phyloP scores from a whole-genome alignment of 2,113 vertebrate genomes.

The Etia nguti region DNA sequence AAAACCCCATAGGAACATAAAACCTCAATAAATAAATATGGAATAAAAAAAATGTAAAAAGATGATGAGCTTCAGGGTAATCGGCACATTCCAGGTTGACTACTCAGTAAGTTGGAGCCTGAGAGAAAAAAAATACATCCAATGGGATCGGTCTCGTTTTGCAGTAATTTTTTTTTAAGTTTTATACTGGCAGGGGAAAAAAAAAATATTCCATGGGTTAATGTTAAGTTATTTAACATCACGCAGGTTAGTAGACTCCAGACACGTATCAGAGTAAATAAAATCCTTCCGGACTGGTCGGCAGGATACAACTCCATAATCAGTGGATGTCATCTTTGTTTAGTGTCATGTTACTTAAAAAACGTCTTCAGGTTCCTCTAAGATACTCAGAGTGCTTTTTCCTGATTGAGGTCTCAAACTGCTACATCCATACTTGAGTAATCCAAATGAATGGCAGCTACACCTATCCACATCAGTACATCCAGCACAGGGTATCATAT shows the following conservation, averaged over 20 bases:
- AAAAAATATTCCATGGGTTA: conserved; percentile 50
- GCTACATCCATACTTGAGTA: conserved; percentile 68
- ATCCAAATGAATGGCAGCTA: conserved; percentile 60
- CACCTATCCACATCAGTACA: conserved; percentile 57
- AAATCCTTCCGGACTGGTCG: conserved; percentile 35
- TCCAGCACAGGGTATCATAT: conserved; percentile 42
- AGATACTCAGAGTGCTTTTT: conserved; percentile 12
- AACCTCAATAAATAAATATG: conserved; percentile 18
- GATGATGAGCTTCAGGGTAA: conserved; percentile 28
- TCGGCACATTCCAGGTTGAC: conserved; percentile 25
- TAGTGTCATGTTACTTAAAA: not conserved
- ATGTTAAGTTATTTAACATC: not conserved
- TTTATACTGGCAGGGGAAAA: not conserved
- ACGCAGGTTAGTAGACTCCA: not conserved
- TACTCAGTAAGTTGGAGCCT: not conserved
- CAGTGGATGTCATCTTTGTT: conserved; percentile 13
- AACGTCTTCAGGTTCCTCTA: conserved; percentile 8
- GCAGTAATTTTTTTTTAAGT: not conserved
- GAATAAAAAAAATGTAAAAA: not conserved
- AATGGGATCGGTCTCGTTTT: conserved; percentile 10
- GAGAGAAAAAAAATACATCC: conserved; percentile 53
- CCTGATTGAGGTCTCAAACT: conserved; percentile 28
- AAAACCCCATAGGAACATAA: conserved; percentile 15
- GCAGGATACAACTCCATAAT: conserved; percentile 44
- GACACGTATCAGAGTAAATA: not conserved